phyloP scores from a whole-genome alignment of 2,888 invertebrate genomes.

The Frankliniella intonsa region DNA sequence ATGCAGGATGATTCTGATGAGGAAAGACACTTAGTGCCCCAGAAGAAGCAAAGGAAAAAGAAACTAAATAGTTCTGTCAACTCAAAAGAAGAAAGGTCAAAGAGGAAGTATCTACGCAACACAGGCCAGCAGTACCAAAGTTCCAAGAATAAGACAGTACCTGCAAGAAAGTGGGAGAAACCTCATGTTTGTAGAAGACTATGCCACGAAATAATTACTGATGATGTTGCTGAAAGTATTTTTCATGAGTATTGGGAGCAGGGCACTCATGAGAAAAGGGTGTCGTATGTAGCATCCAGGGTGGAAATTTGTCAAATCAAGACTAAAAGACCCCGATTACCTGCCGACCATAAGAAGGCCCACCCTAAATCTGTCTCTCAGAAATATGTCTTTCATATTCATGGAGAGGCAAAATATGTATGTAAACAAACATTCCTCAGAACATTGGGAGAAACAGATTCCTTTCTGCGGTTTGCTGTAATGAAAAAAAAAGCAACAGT shows the following conservation, averaged over 20 bases:
- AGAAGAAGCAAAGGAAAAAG: too few species aligned
- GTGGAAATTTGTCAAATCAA: background rate
- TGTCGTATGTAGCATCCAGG: background rate
- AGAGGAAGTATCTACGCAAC: too few species aligned
- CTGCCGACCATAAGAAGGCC: background rate
- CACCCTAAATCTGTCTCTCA: background rate
- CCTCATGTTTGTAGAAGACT: too few species aligned
- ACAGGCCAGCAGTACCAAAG: too few species aligned
- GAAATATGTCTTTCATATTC: background rate
- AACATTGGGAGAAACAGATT: background rate
- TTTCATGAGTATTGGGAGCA: background rate
- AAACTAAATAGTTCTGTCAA: too few species aligned
- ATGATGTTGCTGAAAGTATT: background rate
- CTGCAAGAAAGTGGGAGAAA: too few species aligned
- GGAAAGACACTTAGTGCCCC: too few species aligned
- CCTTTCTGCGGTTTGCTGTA: background rate
- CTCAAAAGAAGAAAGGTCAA: too few species aligned
- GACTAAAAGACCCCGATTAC: background rate
- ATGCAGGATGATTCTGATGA: too few species aligned
- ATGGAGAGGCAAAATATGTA: background rate
- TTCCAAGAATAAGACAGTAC: too few species aligned
- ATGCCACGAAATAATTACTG: background rate
- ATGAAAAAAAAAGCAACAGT: constrained; percentile 3
- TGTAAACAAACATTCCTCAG: background rate
- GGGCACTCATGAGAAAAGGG: background rate